Base-by-base conservation (phyloP, 2,797 vertebrate species). In the Sibirionetta formosa region DNA sequence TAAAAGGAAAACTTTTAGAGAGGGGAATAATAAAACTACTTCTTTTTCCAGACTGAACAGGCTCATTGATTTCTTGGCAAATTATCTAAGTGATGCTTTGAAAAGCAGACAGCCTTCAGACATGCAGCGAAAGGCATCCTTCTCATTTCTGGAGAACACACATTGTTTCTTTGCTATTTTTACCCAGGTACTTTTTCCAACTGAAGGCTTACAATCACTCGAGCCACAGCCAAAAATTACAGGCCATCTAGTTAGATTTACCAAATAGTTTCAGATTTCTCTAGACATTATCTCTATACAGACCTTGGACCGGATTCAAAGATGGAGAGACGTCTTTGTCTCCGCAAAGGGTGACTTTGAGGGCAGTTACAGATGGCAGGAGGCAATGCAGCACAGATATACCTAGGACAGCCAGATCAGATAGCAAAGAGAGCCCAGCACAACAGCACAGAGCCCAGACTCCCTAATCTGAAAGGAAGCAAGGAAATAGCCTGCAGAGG, bases 191-290 rank as follows among this genome's bases (percentile, higher is more conserved):
- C 15, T 46, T 93, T 64, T 91, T 83, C 40, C 83, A 9, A 35
- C 5, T 46, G 71, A 18, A 95, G 13, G 12, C 79, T 91, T 88
- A 69, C 35, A 60, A 36, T 54, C 35, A 68, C 38, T 63, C 33
- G 33, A 83, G 18, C 23, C 5, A 2, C 29, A 86, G 56, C 33
- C 65, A 64, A 71, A 80, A 93, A 23, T 46, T 53, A 50, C 1
- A 81, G 20, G 60, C 35, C 46, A 83, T 29, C 11, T 70, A 91
- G 31, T n/a, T 60, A n/a, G 7, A 58, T 46, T 78, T 64, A 38
- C 68, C n/a, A 66, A 87, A 71, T n/a, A 89, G 54, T 40, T 90
- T 17, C 50, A 88, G 29, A 48, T 83, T 93, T 80, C 82, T 82
- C 65, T 40, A 86, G 46, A 76, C 15, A 42, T 46, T 46, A 44